Evolutionary conservation across 2,888 invertebrate genomes (phyloP).

Genomic region (Drosophila nr. perissopoda): DNA sequence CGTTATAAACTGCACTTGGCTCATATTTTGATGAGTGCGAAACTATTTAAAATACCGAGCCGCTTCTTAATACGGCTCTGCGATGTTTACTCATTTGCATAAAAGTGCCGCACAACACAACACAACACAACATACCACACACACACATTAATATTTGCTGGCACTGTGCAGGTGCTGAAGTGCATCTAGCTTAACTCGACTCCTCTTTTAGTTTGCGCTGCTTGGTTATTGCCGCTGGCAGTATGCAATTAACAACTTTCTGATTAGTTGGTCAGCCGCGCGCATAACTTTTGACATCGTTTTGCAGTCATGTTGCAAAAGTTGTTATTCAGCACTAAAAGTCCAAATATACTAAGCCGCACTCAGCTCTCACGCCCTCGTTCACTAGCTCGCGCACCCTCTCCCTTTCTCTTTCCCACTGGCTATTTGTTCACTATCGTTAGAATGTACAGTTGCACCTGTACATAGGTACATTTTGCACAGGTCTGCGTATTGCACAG

Average conservation of each 20-base stretch:
- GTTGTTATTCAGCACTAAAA: slow-evolving; percentile 48
- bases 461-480: slow-evolving; percentile 5
- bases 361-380: slow-evolving; percentile 24
- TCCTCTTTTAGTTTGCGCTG: neutral
- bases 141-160: neutral
- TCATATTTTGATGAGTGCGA: slow-evolving; percentile 53
- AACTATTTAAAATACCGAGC: slow-evolving; percentile 58
- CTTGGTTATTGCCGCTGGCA: slow-evolving; percentile 59
- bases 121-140: slow-evolving; percentile 3
- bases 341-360: slow-evolving; percentile 52
- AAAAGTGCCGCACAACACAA: slow-evolving; percentile 14
- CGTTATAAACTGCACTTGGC: slow-evolving; percentile 63
- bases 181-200: slow-evolving; percentile 5
- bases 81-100: slow-evolving; percentile 45
- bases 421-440: slow-evolving; percentile 35
- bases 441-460: slow-evolving; percentile 29
- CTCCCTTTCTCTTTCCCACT: neutral
- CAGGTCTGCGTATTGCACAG: slow-evolving; percentile 49
- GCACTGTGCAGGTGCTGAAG: slow-evolving; percentile 2
- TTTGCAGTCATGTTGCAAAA: slow-evolving; percentile 55
- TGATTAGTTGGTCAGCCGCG: slow-evolving; percentile 76
- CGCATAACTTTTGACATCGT: slow-evolving; percentile 68
- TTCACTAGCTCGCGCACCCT: neutral
- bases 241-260: slow-evolving; percentile 70
- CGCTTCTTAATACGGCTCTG: slow-evolving; percentile 18